These are phyloP conservation scores for Elgonia sp. DNA, from an alignment of 2,888 invertebrate genomes.

Conservation along the genomic window DNA sequence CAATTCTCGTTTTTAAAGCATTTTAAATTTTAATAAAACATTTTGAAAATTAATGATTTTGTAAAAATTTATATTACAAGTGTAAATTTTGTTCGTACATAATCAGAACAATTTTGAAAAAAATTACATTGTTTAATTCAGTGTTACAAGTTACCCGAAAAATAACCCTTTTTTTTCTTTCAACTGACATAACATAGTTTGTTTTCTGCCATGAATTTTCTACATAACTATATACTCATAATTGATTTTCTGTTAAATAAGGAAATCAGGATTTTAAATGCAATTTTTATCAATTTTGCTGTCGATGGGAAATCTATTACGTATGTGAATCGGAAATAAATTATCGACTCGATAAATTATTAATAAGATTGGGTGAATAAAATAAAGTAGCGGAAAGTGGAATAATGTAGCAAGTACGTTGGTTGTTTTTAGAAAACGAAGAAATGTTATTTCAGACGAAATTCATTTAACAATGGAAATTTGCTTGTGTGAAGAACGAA, in stretches of 20 bases:
- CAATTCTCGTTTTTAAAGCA: no score
- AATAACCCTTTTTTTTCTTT: not conserved
- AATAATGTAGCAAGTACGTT: not conserved
- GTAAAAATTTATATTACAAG: no score
- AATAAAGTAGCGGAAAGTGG: slow-evolving; percentile 9
- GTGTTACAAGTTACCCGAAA: not conserved
- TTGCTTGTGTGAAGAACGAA: no score
- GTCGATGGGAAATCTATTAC: not conserved
- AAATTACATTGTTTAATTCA: no score
- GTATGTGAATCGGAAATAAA: slow-evolving; percentile 2
- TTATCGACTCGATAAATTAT: slow-evolving; percentile 15
- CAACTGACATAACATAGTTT: not conserved
- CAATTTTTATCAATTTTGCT: not conserved
- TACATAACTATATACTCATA: slow-evolving; percentile 5
- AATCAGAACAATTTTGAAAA: no score
- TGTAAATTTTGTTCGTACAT: no score
- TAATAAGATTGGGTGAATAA: not conserved
- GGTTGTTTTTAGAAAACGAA: not conserved
- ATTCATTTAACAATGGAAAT: not conserved
- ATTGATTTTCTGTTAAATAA: slow-evolving; percentile 3
- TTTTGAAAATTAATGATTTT: no score
- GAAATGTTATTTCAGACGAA: not conserved
- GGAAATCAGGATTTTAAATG: not conserved
- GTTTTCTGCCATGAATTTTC: not conserved
- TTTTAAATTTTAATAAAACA: no score